Conservation (phyloP, 2,797 vertebrate species). For the Aplochiton taeniatus region DNA sequence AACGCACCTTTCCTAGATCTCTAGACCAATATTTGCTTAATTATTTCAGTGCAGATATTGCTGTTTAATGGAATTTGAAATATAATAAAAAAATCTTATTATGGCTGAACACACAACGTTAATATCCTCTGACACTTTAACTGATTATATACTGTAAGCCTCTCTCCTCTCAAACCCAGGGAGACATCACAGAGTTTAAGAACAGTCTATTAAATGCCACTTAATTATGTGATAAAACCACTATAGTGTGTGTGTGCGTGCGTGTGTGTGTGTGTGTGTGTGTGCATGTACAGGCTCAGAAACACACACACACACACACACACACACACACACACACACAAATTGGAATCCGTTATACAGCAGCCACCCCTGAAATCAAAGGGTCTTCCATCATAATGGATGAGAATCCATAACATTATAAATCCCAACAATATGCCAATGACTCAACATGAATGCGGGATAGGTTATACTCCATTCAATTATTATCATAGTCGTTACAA, state of each 20-base stretch:
- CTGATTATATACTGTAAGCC: constrained; percentile 65
- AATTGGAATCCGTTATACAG: not conserved
- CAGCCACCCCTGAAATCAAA: too few species aligned
- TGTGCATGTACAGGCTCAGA: not conserved
- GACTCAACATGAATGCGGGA: too few species aligned
- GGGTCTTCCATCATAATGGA: too few species aligned
- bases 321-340: constrained; percentile 23
- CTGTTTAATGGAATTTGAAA: constrained; percentile 74
- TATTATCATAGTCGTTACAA: too few species aligned
- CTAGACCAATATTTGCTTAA: constrained; percentile 73
- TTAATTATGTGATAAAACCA: constrained; percentile 72
- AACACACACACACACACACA: not conserved
- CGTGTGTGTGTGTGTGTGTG: too few species aligned
- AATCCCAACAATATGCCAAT: too few species aligned
- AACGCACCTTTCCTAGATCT: constrained; percentile 47
- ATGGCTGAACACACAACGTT: constrained; percentile 51
- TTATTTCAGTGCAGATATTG: constrained; percentile 64
- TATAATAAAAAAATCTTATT: constrained; percentile 73
- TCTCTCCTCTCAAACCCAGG: constrained; percentile 43
- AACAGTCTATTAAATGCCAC: constrained; percentile 70
- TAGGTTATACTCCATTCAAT: too few species aligned
- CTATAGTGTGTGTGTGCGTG: constrained; percentile 2
- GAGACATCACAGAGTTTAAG: constrained; percentile 58
- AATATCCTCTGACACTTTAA: constrained; percentile 69
- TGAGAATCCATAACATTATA: too few species aligned